Percentiles rank a stretch among this genome's conserved stretches.
Evolutionary conservation across 2,113 vertebrate genomes (phyloP).

Genomic region (Labeo rohita): DNA sequence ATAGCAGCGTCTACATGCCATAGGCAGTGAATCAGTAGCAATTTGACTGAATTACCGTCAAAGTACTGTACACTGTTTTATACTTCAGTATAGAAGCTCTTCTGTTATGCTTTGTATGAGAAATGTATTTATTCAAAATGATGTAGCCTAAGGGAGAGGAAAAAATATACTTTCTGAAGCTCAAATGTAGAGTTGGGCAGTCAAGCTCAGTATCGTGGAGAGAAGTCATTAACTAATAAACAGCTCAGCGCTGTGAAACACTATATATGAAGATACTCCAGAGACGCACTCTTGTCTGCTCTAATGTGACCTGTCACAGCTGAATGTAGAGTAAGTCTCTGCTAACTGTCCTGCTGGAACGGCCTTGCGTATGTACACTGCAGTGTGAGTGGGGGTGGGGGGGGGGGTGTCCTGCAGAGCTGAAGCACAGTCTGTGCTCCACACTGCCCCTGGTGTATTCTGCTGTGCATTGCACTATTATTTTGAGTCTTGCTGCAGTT

Average conservation of each 20-base stretch:
- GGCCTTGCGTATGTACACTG: background rate
- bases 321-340: background rate
- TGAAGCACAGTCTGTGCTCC: background rate
- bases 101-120: background rate
- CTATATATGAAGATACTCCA: background rate
- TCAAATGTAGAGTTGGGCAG: background rate
- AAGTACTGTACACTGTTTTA: background rate
- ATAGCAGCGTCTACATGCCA: background rate
- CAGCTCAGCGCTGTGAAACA: background rate
- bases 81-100: background rate
- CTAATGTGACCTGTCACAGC: slow-evolving; percentile 7
- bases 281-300: background rate
- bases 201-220: background rate
- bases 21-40: background rate
- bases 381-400: background rate
- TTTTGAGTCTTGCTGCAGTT: background rate
- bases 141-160: background rate
- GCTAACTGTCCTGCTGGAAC: background rate
- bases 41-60: background rate
- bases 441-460: slow-evolving; percentile 43
- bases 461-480: background rate
- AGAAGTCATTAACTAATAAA: slow-evolving; percentile 16
- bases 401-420: background rate
- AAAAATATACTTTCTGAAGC: slow-evolving; percentile 13
- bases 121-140: background rate